These are phyloP conservation scores for Nomada hirtipes DNA, from an alignment of 2,888 invertebrate species.

Conservation along the genomic window DNA sequence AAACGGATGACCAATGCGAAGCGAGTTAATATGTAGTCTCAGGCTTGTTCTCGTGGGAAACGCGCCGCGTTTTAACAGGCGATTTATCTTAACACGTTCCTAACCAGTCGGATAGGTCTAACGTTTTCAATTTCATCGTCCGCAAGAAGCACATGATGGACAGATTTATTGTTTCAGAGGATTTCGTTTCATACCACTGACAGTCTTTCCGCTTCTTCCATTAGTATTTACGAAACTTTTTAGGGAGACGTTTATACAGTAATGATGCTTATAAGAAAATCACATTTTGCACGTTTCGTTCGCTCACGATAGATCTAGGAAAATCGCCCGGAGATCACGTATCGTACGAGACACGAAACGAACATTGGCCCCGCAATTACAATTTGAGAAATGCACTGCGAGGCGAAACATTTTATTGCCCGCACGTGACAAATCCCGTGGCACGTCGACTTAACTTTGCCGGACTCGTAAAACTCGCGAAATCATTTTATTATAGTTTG, in stretches of 20 bases:
- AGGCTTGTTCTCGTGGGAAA: slow-evolving; percentile 1
- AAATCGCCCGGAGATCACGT: not conserved
- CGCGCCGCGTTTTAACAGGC: not conserved
- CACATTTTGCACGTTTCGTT: not conserved
- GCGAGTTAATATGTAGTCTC: slow-evolving; percentile 7
- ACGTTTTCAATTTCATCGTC: no score
- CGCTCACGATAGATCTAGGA: not conserved
- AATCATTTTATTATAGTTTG: slow-evolving; percentile 36
- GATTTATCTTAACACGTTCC: not conserved
- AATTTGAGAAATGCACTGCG: slow-evolving; percentile 29
- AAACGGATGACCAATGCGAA: slow-evolving; percentile 16
- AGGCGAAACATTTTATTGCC: slow-evolving; percentile 40
- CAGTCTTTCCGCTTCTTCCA: no score
- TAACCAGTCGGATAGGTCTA: no score
- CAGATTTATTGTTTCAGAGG: no score
- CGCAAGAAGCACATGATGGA: no score
- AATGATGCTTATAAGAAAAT: not conserved
- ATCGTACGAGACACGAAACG: not conserved
- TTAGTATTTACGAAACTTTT: no score
- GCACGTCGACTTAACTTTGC: slow-evolving; percentile 37
- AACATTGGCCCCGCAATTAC: slow-evolving; percentile 16
- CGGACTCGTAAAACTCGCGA: slow-evolving; percentile 40
- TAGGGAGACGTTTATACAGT: no score
- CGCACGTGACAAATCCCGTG: slow-evolving; percentile 47
- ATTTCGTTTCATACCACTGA: no score